Conservation (phyloP, 2,888 invertebrate species). For the Melanotus villosus region DNA sequence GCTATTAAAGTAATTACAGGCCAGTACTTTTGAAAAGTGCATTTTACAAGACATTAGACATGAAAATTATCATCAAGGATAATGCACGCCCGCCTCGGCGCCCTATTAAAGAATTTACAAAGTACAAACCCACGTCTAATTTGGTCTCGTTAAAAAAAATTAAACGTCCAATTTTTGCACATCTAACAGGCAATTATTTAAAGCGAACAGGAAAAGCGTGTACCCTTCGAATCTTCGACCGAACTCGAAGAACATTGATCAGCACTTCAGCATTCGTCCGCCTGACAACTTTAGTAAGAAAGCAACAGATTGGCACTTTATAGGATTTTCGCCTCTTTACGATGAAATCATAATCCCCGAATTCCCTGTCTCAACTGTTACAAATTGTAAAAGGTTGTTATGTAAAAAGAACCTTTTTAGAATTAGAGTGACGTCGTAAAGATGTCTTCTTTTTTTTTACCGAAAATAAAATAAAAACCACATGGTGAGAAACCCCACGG, state of each 20-base stretch:
- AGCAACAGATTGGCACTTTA: background rate
- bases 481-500: constrained; percentile 10
- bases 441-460: constrained; percentile 7
- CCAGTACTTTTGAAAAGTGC: too few relatives aligned
- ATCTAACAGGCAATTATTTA: background rate
- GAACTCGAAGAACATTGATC: background rate
- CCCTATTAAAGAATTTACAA: too few relatives aligned
- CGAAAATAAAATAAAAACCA: constrained; percentile 17
- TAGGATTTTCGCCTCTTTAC: background rate
- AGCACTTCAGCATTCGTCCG: background rate
- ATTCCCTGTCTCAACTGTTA: background rate
- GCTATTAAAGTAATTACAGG: too few relatives aligned
- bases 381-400: constrained; percentile 1
- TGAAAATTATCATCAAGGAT: too few relatives aligned
- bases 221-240: background rate
- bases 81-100: too few relatives aligned
- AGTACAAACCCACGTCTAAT: too few relatives aligned
- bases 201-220: background rate
- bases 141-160: too few relatives aligned
- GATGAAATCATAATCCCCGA: constrained; percentile 12
- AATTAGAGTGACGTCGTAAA: constrained; percentile 10
- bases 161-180: background rate
- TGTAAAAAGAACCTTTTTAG: background rate
- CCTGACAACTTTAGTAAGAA: background rate
- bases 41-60: too few relatives aligned